Percentiles rank a stretch among this genome's conserved stretches.
Conservation (phyloP, 2,888 invertebrate genomes). For the Tachina fera region DNA sequence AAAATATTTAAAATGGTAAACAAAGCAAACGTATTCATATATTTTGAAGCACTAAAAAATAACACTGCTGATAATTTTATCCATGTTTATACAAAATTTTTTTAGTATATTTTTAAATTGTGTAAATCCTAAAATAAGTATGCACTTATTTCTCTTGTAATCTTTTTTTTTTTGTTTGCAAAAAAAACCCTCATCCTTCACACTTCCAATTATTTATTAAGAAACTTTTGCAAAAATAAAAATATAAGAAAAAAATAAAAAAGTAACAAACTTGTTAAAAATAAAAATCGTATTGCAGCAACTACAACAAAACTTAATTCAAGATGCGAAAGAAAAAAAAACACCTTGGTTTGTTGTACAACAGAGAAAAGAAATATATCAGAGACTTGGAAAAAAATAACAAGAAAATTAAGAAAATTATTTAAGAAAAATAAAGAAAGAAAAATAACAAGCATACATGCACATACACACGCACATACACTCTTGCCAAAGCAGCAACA, state of each 20-base stretch:
- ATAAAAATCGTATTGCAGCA: constrained; percentile 20
- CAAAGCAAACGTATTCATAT: no score
- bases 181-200: neutral
- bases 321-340: constrained; percentile 42
- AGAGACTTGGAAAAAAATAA: constrained; percentile 25
- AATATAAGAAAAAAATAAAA: neutral
- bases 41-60: no score
- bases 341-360: constrained; percentile 41
- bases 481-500: neutral
- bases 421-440: no score
- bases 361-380: constrained; percentile 3
- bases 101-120: neutral
- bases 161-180: neutral
- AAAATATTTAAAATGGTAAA: no score
- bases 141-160: neutral
- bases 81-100: neutral
- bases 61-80: no score
- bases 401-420: neutral
- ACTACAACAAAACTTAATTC: constrained; percentile 45
- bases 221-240: constrained; percentile 4
- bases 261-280: neutral
- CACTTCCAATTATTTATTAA: constrained; percentile 24
- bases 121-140: neutral
- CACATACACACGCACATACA: neutral
- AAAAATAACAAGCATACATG: neutral